These are phyloP conservation scores for Talpa occidentalis DNA, from an alignment of 2,113 vertebrate genomes.

Conservation along the genomic window DNA sequence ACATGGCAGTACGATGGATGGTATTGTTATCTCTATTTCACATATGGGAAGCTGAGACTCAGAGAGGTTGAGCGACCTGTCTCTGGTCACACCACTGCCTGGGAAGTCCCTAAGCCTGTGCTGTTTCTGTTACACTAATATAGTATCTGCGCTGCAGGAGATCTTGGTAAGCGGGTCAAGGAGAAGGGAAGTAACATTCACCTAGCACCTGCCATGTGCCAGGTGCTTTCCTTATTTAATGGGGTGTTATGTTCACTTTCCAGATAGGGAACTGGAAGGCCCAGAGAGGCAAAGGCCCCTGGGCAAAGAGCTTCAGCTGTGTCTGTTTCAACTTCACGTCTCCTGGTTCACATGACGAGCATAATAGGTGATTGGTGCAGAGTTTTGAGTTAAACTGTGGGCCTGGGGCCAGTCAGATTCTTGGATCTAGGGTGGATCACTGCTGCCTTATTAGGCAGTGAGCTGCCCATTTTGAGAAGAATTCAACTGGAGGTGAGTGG, in stretches of 20 bases:
- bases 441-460: not conserved
- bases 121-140: not conserved
- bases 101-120: not conserved
- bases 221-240: not conserved
- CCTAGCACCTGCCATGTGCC: too few species aligned
- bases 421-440: not conserved
- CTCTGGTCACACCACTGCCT: not conserved
- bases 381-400: not conserved
- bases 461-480: not conserved
- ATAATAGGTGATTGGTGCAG: accelerated
- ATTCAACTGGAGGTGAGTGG: not conserved
- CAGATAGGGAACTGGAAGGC: not conserved
- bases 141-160: not conserved
- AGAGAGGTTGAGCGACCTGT: not conserved
- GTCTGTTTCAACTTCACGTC: not conserved
- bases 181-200: not conserved
- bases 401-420: not conserved
- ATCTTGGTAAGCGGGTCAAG: not conserved
- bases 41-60: not conserved
- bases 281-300: not conserved
- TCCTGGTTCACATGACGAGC: not conserved
- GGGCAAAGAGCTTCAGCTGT: not conserved
- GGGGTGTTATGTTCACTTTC: not conserved
- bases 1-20: not conserved
- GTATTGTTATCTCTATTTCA: not conserved